A percentile compares a stretch with the other conserved stretches of the same genome.
These are phyloP conservation scores for Phorcus lineatus DNA, from an alignment of 2,888 invertebrate genomes.

Conservation along the genomic window DNA sequence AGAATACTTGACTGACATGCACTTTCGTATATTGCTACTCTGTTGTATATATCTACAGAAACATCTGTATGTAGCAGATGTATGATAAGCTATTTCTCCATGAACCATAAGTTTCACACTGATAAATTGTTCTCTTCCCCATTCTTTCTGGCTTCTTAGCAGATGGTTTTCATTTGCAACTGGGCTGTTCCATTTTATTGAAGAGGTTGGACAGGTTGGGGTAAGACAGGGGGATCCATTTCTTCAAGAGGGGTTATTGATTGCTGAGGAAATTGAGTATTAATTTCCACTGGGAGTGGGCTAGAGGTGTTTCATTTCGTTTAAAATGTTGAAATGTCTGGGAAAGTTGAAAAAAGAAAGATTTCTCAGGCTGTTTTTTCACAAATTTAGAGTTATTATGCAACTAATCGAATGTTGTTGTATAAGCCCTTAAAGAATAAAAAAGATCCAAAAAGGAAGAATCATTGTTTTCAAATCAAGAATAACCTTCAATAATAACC, in stretches of 20 bases:
- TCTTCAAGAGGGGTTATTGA: slow-evolving; percentile 9
- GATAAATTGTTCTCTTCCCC: slow-evolving; percentile 16
- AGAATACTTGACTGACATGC: no score
- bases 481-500: no score
- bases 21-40: no score
- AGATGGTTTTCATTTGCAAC: slow-evolving; percentile 20
- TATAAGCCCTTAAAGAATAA: no score
- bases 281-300: not conserved
- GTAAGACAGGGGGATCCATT: not conserved
- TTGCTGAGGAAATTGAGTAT: slow-evolving; percentile 15
- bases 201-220: not conserved
- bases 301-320: not conserved
- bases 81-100: not conserved
- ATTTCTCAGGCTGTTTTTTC: not conserved
- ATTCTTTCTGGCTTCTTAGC: slow-evolving; percentile 15
- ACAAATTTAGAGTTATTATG: no score
- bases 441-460: no score
- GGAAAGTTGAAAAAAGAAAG: not conserved
- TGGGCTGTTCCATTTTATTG: not conserved
- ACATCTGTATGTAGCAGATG: not conserved
- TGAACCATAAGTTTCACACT: slow-evolving; percentile 9
- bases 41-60: not conserved
- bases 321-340: not conserved
- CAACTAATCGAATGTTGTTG: no score
- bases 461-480: no score